Conservation (phyloP, 2,888 invertebrate genomes). For the Drosophila paracracens region DNA sequence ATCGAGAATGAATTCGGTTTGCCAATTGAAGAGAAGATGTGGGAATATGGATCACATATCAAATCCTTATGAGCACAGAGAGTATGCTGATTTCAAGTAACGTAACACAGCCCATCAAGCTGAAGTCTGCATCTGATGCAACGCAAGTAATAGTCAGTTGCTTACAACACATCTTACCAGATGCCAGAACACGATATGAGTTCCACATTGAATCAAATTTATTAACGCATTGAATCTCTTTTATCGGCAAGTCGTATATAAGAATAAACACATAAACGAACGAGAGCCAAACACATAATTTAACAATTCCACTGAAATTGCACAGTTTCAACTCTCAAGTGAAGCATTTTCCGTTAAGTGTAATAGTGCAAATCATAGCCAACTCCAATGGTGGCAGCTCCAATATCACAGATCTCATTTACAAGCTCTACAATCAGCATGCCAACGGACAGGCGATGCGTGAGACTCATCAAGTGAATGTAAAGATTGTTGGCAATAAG, state of each 20-base stretch:
- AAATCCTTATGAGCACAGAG: background rate
- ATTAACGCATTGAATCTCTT: background rate
- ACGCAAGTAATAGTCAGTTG: background rate
- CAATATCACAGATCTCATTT: slow-evolving; percentile 44
- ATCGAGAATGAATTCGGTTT: background rate
- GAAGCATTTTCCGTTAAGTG: slow-evolving; percentile 21
- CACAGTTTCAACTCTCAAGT: slow-evolving; percentile 8
- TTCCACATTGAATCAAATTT: slow-evolving; percentile 1
- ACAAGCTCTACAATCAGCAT: slow-evolving; percentile 43
- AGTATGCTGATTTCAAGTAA: background rate
- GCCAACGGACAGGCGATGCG: slow-evolving; percentile 46
- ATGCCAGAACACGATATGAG: background rate
- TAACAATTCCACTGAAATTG: slow-evolving; percentile 10
- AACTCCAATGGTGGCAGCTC: slow-evolving; percentile 23
- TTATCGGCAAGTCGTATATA: background rate
- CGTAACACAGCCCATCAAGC: background rate
- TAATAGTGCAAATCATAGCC: slow-evolving; percentile 36
- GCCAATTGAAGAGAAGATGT: background rate
- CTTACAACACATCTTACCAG: background rate
- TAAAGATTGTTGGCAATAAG: slow-evolving; percentile 21
- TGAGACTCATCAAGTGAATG: slow-evolving; percentile 31
- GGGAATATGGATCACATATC: background rate
- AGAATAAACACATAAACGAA: background rate
- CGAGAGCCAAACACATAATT: slow-evolving; percentile 2
- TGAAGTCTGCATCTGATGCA: background rate